Base-by-base conservation (phyloP, 30 jellyfish, hydroid and myxozoan genomes). In the Sanderia malayensis region DNA sequence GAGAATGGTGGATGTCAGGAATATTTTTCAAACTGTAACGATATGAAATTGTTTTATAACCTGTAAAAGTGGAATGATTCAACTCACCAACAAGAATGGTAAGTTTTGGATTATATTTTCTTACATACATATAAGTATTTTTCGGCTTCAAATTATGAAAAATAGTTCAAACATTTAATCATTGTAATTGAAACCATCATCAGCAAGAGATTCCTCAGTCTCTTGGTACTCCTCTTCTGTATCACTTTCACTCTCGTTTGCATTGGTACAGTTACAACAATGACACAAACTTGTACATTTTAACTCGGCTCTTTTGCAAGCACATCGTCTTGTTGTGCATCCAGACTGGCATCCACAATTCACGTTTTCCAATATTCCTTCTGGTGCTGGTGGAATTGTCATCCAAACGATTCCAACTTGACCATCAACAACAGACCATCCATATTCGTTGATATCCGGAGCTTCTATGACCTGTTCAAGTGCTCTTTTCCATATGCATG, bases 271-370 rank as follows among this genome's bases (percentile, higher is more conserved):
- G 55, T 41, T 41, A 41, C 55, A 41, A 15, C 55, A 41, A 41
- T 15, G 55, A 41, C 55, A 41, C 55, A 41, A 41, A 15, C 55
- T 41, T 41, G 55, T 41, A 41, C 55, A 41, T 41, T 41, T 41
- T 15, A 41, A 41, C 15, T 8, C 55, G 8, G 55, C 55, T 15
- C 55, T 41, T 41, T 41, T 41, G 55, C 55, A 41, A 15, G 15
- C 55, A 41, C 55, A 41, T 41, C 55, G 55, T 41, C 55, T 41
- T 41, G 55, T 41, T 41, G 55, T 41, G 55, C 55, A 41, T 41
- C 55, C 55, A 41, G 55, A 41, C 55, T 41, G 55, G 55, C 55
- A 41, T 41, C 55, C 55, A 41, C 55, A 41, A 41, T 41, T 41
- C 11, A 41, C 55, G 15, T 41, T 41, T 41, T 41, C 55, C 55